A percentile compares a stretch with the other conserved stretches of the same genome.
phyloP scores from a whole-genome alignment of 1,140 invertebrate species.

The Sarcophaga peregrina region DNA sequence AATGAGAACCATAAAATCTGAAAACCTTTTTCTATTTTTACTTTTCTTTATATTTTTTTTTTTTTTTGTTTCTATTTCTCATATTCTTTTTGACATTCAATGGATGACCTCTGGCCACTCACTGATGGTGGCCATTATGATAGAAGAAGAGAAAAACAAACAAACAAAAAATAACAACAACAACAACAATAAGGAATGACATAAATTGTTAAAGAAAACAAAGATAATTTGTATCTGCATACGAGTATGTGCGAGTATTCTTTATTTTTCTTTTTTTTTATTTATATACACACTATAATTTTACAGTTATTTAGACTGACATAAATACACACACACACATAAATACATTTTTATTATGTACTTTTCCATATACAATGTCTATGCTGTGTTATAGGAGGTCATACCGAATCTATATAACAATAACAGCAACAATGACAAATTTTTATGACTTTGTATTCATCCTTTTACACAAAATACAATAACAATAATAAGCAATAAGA shows the following conservation, averaged over 20 bases:
- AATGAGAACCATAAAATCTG: background rate
- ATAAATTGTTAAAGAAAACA: background rate
- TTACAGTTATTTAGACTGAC: constrained; percentile 6
- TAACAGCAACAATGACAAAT: background rate
- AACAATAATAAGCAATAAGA: background rate
- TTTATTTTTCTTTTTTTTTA: too few relatives aligned
- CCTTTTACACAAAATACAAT: background rate
- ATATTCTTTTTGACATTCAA: background rate
- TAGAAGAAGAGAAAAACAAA: background rate
- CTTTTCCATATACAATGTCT: too few relatives aligned
- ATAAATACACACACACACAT: background rate
- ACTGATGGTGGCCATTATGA: background rate
- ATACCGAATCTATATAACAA: background rate
- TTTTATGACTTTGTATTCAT: constrained; percentile 12
- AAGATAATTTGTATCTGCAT: background rate
- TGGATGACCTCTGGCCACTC: background rate
- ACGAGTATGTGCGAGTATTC: background rate
- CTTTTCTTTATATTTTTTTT: too few relatives aligned
- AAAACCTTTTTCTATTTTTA: background rate
- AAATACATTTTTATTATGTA: too few relatives aligned
- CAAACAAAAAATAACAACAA: background rate
- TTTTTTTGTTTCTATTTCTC: background rate
- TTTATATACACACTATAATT: background rate
- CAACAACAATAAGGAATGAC: background rate
- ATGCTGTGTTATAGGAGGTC: too few relatives aligned